These are phyloP conservation scores for Passer montanus DNA, from an alignment of 2,113 vertebrate genomes.

Conservation along the genomic window DNA sequence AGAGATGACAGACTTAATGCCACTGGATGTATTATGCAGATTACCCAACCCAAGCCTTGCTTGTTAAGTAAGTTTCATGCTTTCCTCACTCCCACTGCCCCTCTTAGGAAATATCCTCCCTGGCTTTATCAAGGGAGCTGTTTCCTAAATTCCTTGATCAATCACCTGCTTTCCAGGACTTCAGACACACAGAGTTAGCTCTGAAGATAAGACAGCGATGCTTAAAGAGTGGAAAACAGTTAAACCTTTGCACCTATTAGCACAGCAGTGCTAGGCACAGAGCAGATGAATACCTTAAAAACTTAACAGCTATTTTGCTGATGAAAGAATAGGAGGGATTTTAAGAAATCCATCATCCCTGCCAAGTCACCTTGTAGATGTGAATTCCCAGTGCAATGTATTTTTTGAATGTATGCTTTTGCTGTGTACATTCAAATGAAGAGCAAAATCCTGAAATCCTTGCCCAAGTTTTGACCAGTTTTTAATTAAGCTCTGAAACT, in stretches of 20 bases:
- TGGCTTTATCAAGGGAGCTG: constrained; percentile 62
- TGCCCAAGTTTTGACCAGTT: neutral
- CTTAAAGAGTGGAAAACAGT: constrained; percentile 63
- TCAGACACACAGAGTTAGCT: constrained; percentile 57
- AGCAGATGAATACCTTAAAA: constrained; percentile 45
- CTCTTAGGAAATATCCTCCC: constrained; percentile 65
- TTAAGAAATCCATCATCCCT: constrained; percentile 57
- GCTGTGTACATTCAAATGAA: neutral
- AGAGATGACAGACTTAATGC: constrained; percentile 75
- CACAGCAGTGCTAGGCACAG: constrained; percentile 3
- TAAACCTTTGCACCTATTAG: constrained; percentile 65
- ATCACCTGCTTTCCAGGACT: constrained; percentile 64
- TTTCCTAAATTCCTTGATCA: constrained; percentile 74
- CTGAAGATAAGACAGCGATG: constrained; percentile 63
- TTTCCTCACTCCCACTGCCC: constrained; percentile 29
- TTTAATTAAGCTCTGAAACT: neutral
- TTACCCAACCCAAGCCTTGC: constrained; percentile 70
- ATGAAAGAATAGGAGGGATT: constrained; percentile 55
- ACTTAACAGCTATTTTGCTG: constrained; percentile 54
- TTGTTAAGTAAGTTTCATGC: constrained; percentile 75
- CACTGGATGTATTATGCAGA: constrained; percentile 80
- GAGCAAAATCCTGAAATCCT: neutral
- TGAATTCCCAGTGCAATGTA: constrained; percentile 19
- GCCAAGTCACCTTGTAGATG: constrained; percentile 55
- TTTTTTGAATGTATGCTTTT: neutral